phyloP scores from a whole-genome alignment of 2,113 vertebrate species.

The Lagopus muta region DNA sequence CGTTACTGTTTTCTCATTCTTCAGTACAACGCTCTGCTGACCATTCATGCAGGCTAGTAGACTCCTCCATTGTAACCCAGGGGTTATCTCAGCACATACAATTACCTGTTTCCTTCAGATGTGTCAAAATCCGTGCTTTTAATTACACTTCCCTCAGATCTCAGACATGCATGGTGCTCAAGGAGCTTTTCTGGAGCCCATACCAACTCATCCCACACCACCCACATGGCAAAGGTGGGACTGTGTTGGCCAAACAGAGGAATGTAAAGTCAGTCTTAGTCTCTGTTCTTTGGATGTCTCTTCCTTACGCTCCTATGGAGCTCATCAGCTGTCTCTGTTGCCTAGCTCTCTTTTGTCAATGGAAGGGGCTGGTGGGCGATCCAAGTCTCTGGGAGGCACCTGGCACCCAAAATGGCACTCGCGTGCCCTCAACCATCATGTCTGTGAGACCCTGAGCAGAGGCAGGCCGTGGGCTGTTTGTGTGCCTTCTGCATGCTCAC shows the following conservation, averaged over 20 bases:
- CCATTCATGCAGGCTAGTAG: neutral
- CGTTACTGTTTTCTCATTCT: accelerated
- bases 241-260: accelerated
- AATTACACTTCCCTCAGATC: neutral
- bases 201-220: neutral
- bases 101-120: neutral
- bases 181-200: neutral
- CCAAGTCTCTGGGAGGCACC: neutral
- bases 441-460: accelerated
- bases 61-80: neutral
- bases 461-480: neutral
- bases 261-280: neutral
- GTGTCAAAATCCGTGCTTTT: neutral
- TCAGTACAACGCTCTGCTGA: accelerated
- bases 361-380: neutral
- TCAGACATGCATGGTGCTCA: accelerated
- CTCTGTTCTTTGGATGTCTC: neutral
- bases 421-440: neutral
- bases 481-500: neutral
- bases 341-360: neutral
- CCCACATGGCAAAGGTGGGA: neutral
- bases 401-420: neutral
- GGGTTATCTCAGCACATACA: neutral
- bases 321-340: neutral
- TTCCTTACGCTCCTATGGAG: neutral